Conservation (phyloP, 2,888 invertebrate species). For the Lepidocyrtinus sp. region DNA sequence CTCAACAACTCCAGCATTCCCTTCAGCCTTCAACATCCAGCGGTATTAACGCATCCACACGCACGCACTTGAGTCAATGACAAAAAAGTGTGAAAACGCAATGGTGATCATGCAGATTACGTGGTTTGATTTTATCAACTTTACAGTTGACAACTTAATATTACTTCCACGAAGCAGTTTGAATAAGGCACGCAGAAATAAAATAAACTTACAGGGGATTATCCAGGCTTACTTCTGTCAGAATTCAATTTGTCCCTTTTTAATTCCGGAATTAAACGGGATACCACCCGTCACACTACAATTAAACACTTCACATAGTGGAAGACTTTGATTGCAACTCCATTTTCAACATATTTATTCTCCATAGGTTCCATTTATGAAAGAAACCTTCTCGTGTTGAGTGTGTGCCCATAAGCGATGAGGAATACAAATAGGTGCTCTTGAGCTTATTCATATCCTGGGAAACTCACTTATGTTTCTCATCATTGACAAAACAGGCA, state of each 20-base stretch:
- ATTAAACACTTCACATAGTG: too few relatives aligned
- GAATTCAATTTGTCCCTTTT: too few relatives aligned
- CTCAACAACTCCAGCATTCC: background rate
- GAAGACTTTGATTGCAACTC: too few relatives aligned
- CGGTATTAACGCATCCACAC: conserved; percentile 48
- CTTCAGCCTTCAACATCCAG: background rate
- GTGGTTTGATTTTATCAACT: conserved; percentile 54
- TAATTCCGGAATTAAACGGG: too few relatives aligned
- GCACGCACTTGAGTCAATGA: conserved; percentile 47
- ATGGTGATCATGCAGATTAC: conserved; percentile 26
- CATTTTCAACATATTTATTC: too few relatives aligned
- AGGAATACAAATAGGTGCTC: too few relatives aligned
- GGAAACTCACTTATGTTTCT: conserved; percentile 8
- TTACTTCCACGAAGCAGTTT: conserved; percentile 2
- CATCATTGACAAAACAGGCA: too few relatives aligned
- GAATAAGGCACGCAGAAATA: too few relatives aligned
- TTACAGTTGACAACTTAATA: conserved; percentile 44
- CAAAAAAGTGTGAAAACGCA: conserved; percentile 43
- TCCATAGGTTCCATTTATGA: too few relatives aligned
- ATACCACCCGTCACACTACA: too few relatives aligned
- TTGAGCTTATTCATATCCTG: conserved; percentile 45
- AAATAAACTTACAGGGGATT: conserved; percentile 46
- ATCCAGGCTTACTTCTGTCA: conserved; percentile 33
- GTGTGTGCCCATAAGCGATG: too few relatives aligned
- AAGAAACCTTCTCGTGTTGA: too few relatives aligned